Conservation (phyloP, 2,113 vertebrate species). For the Myotis yumanensis region DNA sequence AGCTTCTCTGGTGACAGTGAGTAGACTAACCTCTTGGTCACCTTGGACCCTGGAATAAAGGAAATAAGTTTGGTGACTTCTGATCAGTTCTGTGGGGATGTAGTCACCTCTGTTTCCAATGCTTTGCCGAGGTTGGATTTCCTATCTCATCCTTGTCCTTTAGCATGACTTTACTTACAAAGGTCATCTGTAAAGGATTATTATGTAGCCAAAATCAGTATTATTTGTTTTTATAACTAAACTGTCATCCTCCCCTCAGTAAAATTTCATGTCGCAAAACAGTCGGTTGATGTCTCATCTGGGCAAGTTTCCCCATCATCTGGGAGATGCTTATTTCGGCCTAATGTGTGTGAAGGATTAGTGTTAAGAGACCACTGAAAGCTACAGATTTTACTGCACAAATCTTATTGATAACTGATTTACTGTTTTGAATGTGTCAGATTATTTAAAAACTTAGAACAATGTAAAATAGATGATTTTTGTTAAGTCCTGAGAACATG, state of each 20-base stretch:
- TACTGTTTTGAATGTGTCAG: background rate
- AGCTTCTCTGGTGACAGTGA: background rate
- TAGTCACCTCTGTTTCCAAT: background rate
- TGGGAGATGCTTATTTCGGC: background rate
- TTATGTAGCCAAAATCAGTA: background rate
- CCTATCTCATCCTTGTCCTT: background rate
- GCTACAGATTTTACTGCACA: background rate
- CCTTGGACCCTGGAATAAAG: background rate
- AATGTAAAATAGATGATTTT: background rate
- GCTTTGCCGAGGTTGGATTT: background rate
- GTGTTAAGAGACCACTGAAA: background rate
- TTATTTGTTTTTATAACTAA: background rate
- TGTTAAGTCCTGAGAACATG: constrained; percentile 26
- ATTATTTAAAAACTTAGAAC: constrained; percentile 51
- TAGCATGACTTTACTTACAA: background rate
- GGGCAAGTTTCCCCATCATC: background rate
- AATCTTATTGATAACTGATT: constrained; percentile 35
- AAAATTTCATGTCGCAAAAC: background rate
- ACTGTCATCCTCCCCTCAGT: background rate
- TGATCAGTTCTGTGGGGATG: background rate
- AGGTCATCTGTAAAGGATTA: background rate
- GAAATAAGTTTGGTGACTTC: background rate
- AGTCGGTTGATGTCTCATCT: background rate
- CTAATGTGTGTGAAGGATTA: background rate
- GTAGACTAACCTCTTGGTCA: background rate